A percentile compares a stretch with the other conserved stretches of the same genome.
Conservation (phyloP, 2,888 invertebrate genomes). For the Drosophila helvetica region DNA sequence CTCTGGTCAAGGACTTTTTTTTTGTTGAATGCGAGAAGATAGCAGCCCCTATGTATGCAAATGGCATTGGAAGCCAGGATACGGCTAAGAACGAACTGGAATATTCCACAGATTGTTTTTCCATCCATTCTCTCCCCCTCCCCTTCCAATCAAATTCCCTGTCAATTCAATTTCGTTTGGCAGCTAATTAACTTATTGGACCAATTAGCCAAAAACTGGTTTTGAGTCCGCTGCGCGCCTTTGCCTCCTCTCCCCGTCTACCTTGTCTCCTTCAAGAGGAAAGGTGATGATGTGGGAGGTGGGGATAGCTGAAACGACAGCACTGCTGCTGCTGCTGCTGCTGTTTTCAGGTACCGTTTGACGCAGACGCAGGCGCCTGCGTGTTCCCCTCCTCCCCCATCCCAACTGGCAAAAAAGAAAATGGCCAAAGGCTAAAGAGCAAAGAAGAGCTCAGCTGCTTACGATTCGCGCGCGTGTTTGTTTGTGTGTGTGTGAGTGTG, state of each 20-base stretch:
- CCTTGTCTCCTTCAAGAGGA: background rate
- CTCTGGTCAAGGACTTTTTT: slow-evolving; percentile 25
- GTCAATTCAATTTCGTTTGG: background rate
- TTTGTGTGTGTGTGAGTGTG: slow-evolving; percentile 11
- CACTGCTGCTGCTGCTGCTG: background rate
- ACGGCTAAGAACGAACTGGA: background rate
- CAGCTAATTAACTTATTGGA: slow-evolving; percentile 1
- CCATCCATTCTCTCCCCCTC: background rate
- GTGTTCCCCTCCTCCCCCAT: background rate
- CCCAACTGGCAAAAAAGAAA: background rate
- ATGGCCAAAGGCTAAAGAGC: slow-evolving; percentile 15
- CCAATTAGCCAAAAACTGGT: background rate
- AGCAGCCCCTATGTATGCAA: no score
- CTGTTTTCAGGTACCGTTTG: background rate
- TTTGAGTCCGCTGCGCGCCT: background rate
- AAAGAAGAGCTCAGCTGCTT: slow-evolving; percentile 28
- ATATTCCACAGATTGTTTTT: background rate
- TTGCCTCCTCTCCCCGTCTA: background rate
- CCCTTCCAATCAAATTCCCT: background rate
- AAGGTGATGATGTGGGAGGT: background rate
- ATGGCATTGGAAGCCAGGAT: background rate
- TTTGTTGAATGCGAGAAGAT: slow-evolving; percentile 4
- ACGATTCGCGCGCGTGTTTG: background rate
- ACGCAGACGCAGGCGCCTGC: slow-evolving; percentile 27
- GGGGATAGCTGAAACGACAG: background rate